phyloP scores from a whole-genome alignment of 2,113 vertebrate genomes.

The Acanthisitta chloris region DNA sequence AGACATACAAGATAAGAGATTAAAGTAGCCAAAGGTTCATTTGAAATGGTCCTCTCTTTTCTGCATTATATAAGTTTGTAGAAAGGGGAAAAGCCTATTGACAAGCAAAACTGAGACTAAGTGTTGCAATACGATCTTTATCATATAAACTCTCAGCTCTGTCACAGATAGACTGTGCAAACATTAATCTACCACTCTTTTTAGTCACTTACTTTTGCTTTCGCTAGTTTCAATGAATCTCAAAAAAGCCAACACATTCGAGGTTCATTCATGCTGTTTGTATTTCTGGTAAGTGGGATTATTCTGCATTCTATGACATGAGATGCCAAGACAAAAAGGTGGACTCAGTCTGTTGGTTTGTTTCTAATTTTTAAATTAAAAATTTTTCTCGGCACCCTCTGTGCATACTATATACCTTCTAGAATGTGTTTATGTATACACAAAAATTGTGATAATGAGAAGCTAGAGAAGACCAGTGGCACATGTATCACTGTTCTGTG shows the following conservation, averaged over 20 bases:
- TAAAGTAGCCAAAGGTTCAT: not conserved
- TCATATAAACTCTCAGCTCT: not conserved
- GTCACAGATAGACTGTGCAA: not conserved
- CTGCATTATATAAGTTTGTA: not conserved
- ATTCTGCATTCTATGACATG: not conserved
- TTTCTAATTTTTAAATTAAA: not conserved
- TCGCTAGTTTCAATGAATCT: not conserved
- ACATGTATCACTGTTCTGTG: not conserved
- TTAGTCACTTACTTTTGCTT: not conserved
- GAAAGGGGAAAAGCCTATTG: not conserved
- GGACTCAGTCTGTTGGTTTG: not conserved
- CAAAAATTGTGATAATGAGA: not conserved
- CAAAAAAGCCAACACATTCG: not conserved
- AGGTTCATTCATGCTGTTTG: not conserved
- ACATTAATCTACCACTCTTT: not conserved
- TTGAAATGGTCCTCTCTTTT: not conserved
- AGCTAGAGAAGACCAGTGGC: not conserved
- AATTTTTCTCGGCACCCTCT: not conserved
- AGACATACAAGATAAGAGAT: not conserved
- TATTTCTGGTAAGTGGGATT: not conserved
- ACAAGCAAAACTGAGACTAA: not conserved
- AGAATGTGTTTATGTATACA: fast-evolving
- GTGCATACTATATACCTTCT: not conserved
- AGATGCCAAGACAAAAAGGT: not conserved
- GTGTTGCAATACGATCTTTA: not conserved